Percentiles rank a stretch among this genome's conserved stretches.
These are phyloP conservation scores for Eurois occulta DNA, from an alignment of 2,888 invertebrate genomes.

Conservation along the genomic window DNA sequence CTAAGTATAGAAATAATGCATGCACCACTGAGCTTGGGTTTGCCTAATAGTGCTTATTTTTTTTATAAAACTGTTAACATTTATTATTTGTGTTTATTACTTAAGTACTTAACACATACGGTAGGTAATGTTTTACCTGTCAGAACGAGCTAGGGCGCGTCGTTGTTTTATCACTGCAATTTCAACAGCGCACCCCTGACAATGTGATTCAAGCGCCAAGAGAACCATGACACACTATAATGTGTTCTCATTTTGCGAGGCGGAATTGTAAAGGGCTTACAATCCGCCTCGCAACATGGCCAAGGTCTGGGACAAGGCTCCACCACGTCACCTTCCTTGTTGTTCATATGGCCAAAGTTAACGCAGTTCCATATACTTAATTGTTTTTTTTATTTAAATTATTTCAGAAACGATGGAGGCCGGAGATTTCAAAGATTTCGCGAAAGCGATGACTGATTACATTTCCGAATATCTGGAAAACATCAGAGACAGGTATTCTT, in stretches of 20 bases:
- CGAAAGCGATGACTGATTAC: slow-evolving; percentile 98
- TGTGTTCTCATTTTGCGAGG: neutral
- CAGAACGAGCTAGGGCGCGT: neutral
- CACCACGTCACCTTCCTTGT: neutral
- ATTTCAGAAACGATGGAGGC: slow-evolving; percentile 93
- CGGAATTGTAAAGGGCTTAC: no score
- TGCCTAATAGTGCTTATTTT: neutral
- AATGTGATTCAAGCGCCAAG: neutral
- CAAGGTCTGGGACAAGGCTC: neutral
- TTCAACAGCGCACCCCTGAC: neutral
- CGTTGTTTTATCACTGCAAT: neutral
- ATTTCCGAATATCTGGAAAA: slow-evolving; percentile 98
- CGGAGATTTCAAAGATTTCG: slow-evolving; percentile 95
- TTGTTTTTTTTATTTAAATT: neutral
- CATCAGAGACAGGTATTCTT: slow-evolving; percentile 95
- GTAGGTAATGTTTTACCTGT: neutral
- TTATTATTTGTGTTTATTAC: neutral
- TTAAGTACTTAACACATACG: neutral
- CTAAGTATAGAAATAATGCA: slow-evolving; percentile 4
- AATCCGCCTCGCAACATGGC: neutral
- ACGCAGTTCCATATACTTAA: neutral
- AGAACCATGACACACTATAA: neutral
- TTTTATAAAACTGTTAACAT: neutral
- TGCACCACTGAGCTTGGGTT: neutral
- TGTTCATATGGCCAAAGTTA: neutral